These are phyloP conservation scores for Pegoplata infirma DNA, from an alignment of 2,888 invertebrate genomes.

Conservation along the genomic window DNA sequence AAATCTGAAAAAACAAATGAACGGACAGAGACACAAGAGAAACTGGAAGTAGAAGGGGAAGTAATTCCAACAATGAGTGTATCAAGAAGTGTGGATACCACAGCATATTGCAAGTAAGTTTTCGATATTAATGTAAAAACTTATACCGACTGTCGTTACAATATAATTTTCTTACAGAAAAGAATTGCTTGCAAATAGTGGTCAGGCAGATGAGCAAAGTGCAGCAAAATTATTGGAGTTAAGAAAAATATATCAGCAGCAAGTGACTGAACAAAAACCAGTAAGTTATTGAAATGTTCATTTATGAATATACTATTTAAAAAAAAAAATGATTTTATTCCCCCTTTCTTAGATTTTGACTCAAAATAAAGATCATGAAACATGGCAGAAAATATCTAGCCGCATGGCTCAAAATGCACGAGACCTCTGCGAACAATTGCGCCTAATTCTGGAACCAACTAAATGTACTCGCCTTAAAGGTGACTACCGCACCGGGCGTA, in stretches of 20 bases:
- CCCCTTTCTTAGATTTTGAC: slow-evolving; percentile 65
- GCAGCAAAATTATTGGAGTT: slow-evolving; percentile 72
- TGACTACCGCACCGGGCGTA: slow-evolving; percentile 96
- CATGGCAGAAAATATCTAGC: slow-evolving; percentile 76
- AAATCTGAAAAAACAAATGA: slow-evolving; percentile 78
- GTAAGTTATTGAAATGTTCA: slow-evolving; percentile 65
- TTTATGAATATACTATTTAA: not conserved
- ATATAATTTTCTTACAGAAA: slow-evolving; percentile 65
- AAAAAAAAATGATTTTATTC: not conserved
- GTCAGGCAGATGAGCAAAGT: slow-evolving; percentile 70
- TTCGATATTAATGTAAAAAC: not conserved
- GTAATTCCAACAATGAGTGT: slow-evolving; percentile 83
- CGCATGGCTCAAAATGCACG: slow-evolving; percentile 82
- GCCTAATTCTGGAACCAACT: slow-evolving; percentile 97
- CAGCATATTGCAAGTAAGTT: slow-evolving; percentile 85
- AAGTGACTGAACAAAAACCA: slow-evolving; percentile 69
- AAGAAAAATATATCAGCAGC: slow-evolving; percentile 74
- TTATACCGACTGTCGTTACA: not conserved
- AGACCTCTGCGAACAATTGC: slow-evolving; percentile 94
- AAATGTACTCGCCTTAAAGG: slow-evolving; percentile 94
- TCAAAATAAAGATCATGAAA: slow-evolving; percentile 73
- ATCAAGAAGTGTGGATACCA: slow-evolving; percentile 84
- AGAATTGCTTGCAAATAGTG: slow-evolving; percentile 72
- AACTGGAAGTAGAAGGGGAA: slow-evolving; percentile 87
- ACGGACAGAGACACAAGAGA: slow-evolving; percentile 77